Conservation (phyloP, 1,140 invertebrate species). For the Bursaphelenchus mucronatus region DNA sequence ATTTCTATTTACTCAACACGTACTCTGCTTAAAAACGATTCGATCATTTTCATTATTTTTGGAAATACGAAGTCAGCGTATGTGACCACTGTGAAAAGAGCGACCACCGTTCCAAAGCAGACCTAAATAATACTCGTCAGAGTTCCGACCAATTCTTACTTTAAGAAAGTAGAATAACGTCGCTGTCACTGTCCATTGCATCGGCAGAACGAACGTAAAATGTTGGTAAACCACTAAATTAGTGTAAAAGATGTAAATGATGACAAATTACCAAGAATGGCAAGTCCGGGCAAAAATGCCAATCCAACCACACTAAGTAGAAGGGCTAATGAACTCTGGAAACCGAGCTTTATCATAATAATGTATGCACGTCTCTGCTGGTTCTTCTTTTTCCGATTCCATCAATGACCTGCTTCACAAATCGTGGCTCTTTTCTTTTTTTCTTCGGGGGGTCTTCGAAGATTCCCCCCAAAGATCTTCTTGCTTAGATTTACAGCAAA, state of each 20-base stretch:
- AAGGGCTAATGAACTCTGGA: not conserved
- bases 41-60: slow-evolving; percentile 1
- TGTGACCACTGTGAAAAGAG: not conserved
- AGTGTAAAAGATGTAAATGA: not conserved
- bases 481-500: no score
- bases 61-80: slow-evolving; percentile 13
- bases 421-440: no score
- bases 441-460: no score
- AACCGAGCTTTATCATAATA: slow-evolving; percentile 6
- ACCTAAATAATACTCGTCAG: no score
- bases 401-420: slow-evolving; percentile 8
- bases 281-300: not conserved
- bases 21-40: not conserved
- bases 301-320: not conserved
- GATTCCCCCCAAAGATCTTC: no score
- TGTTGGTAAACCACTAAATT: slow-evolving; percentile 11
- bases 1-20: no score
- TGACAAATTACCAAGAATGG: slow-evolving; percentile 3
- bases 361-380: no score
- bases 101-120: not conserved
- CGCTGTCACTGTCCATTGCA: not conserved
- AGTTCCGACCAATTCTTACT: no score
- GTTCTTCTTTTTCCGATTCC: slow-evolving; percentile 25
- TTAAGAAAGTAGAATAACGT: no score
- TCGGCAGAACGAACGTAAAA: not conserved